Evolutionary conservation across 2,888 invertebrate genomes (phyloP).

Genomic region (Erynnis tages): DNA sequence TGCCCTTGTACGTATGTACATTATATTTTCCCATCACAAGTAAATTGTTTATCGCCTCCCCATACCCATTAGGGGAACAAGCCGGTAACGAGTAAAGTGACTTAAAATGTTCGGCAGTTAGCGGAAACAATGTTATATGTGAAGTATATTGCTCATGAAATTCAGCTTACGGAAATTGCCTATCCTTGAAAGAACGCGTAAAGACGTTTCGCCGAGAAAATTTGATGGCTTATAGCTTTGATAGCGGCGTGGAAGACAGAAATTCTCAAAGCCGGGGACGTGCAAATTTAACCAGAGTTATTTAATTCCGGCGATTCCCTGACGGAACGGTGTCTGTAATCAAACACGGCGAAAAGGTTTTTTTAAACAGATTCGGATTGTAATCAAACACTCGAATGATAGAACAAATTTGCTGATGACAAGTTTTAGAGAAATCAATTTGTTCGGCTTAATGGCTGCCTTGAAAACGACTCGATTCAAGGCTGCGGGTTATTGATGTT

Average conservation of each 20-base stretch:
- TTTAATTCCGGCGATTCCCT: constrained; percentile 22
- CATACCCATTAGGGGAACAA: neutral
- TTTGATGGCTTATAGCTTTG: constrained; percentile 72
- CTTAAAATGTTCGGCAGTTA: constrained; percentile 51
- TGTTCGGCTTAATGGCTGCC: neutral
- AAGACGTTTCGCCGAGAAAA: constrained; percentile 63
- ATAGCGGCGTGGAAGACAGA: constrained; percentile 53
- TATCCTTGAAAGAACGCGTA: constrained; percentile 60
- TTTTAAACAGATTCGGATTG: constrained; percentile 26
- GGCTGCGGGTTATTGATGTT: too few species aligned
- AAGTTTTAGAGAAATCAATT: constrained; percentile 10
- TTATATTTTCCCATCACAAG: constrained; percentile 19
- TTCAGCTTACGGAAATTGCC: constrained; percentile 77
- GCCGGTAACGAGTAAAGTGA: constrained; percentile 45
- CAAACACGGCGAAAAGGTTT: constrained; percentile 14
- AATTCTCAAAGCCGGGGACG: constrained; percentile 39
- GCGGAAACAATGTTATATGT: constrained; percentile 62
- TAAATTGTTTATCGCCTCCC: constrained; percentile 4
- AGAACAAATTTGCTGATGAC: constrained; percentile 8
- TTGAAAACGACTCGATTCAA: too few species aligned
- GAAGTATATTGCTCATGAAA: constrained; percentile 74
- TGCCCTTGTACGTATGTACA: too few species aligned
- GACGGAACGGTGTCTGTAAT: constrained; percentile 27
- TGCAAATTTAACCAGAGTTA: constrained; percentile 21
- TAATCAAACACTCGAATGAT: constrained; percentile 10